Evolutionary conservation across 2,113 vertebrate species (phyloP).

Genomic region (Hippocampus comes): DNA sequence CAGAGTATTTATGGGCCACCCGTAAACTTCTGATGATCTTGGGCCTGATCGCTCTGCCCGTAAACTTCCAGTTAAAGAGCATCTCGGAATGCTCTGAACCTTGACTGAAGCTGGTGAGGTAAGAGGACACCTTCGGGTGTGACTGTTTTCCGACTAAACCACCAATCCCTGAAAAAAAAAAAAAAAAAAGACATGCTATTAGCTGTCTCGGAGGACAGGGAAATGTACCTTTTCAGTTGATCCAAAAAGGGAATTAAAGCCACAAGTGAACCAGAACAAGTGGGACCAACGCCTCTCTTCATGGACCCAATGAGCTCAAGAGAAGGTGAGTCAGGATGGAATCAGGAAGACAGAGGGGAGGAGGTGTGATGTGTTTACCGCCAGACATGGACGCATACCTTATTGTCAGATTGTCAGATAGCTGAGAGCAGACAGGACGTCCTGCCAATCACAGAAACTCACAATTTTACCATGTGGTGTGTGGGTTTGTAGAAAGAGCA

Average conservation of each 20-base stretch:
- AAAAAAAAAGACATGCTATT: slow-evolving; percentile 50
- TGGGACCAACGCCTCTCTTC: slow-evolving; percentile 51
- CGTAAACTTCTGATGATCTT: slow-evolving; percentile 66
- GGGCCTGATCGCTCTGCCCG: slow-evolving; percentile 36
- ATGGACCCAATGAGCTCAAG: slow-evolving; percentile 25
- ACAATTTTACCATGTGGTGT: slow-evolving; percentile 15
- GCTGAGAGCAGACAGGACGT: slow-evolving; percentile 28
- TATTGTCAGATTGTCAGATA: slow-evolving; percentile 45
- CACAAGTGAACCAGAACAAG: slow-evolving; percentile 69
- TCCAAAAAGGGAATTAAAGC: slow-evolving; percentile 56
- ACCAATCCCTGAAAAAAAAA: slow-evolving; percentile 21
- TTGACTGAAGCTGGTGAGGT: slow-evolving; percentile 36
- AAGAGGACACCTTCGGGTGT: slow-evolving; percentile 59
- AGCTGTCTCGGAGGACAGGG: slow-evolving; percentile 53
- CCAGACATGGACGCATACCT: slow-evolving; percentile 50
- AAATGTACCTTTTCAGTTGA: slow-evolving; percentile 56
- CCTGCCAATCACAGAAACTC: slow-evolving; percentile 31
- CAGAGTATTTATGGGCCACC: slow-evolving; percentile 56
- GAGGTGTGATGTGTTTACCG: slow-evolving; percentile 47
- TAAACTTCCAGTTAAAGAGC: slow-evolving; percentile 62
- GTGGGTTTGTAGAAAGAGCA: background rate
- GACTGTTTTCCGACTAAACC: slow-evolving; percentile 58
- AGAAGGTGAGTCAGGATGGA: slow-evolving; percentile 29
- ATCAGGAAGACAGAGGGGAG: slow-evolving; percentile 23
- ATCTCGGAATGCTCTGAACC: slow-evolving; percentile 56